These are phyloP conservation scores for Manis pentadactyla DNA, from an alignment of 2,797 vertebrate species.

Conservation along the genomic window DNA sequence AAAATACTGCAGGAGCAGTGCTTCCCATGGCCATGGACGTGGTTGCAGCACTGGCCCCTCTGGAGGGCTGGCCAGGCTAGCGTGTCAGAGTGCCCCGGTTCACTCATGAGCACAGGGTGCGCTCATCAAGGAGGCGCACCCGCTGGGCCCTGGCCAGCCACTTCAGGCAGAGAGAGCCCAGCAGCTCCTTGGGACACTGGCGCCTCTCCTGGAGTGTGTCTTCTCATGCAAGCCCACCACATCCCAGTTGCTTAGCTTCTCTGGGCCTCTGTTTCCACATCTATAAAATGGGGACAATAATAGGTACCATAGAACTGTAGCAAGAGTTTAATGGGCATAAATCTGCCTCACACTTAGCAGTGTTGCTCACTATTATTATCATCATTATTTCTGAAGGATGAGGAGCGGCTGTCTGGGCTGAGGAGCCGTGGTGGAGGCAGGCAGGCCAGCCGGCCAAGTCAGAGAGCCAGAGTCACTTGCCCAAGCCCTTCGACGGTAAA, in stretches of 20 bases:
- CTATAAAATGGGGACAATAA: background rate
- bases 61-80: background rate
- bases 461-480: background rate
- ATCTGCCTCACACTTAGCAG: background rate
- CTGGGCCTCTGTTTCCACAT: background rate
- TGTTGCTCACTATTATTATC: background rate
- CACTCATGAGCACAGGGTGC: background rate
- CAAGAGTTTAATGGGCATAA: background rate
- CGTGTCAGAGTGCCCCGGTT: background rate
- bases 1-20: background rate
- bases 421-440: background rate
- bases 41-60: background rate
- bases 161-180: background rate
- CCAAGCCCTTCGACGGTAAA: background rate
- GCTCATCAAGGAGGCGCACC: background rate
- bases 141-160: accelerated
- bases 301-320: background rate
- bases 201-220: background rate
- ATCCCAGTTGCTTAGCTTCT: background rate
- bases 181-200: background rate
- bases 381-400: background rate
- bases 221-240: background rate
- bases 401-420: background rate
- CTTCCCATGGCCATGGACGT: background rate
- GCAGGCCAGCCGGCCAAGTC: background rate